Evolutionary conservation across 2,888 invertebrate genomes (phyloP), one percentile per base, ranked within the genome.

Genomic region (Bhutanitis thaidina): DNA sequence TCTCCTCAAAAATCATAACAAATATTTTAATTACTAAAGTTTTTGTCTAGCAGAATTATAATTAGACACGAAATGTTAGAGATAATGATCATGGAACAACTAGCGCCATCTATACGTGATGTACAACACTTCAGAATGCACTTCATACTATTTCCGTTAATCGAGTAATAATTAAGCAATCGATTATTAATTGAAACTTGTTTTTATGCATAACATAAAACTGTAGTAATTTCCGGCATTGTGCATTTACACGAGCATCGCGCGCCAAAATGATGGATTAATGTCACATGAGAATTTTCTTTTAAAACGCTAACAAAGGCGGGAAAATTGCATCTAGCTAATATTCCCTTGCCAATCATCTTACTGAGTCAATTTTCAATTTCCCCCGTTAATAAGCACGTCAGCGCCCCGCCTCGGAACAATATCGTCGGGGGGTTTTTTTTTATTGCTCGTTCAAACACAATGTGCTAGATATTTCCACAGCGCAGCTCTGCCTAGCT

Each of bases 271-370:
- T 87, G 86, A 87, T 86, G 86, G 87, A 88, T 88, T 84, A 86
- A 75, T 80, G 84, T 86, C 86, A 84, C 68, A 64, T 69, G 69
- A 63, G 71, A 71, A 68, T 74, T 75, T 74, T 71, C 71, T 76
- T 78, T 74, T 74, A 70, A 75, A 82, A 78, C 68, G 73, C 74
- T 78, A 82, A 80, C 80, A 78, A 64, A 59, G 69, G 67, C 64
- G 70, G 76, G 67, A 75, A 81, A 76, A 81, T 78, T 81, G 83
- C 84, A 84, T 76, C 77, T 68, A 74, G 84, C 81, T 83, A 85
- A 87, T 86, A 85, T 84, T 83, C 79, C 80, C 81, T 80, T 87
- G 87, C 88, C 88, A 88, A 88, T 88, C 88, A 88, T 77, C 77
- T 71, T 71, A 68, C 71, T 74, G 75, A 83, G 81, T 86, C 82